Percentiles rank a stretch among this genome's conserved stretches.
phyloP scores from a whole-genome alignment of 35 echinoderm and acorn worm genomes.

The Lytechinus pictus region DNA sequence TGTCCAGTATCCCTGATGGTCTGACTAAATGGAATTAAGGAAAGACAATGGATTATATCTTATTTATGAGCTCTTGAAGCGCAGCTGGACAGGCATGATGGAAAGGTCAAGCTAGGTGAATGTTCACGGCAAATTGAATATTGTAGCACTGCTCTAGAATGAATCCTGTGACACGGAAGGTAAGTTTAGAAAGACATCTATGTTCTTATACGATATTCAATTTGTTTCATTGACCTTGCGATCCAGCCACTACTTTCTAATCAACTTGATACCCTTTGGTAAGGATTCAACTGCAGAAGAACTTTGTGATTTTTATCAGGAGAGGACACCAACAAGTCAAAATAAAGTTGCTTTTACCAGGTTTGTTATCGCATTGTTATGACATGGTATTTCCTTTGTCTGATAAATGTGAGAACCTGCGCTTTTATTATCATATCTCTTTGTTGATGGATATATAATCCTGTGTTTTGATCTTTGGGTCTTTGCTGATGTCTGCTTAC shows the following conservation, averaged over 20 bases:
- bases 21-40: background rate
- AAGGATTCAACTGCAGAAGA: background rate
- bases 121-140: background rate
- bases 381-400: background rate
- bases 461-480: background rate
- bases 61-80: too few species aligned
- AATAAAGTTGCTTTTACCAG: background rate
- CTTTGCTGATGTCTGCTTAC: background rate
- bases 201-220: background rate
- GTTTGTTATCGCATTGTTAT: background rate
- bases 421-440: conserved; percentile 5
- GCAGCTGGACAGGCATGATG: background rate
- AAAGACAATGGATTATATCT: background rate
- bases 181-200: background rate
- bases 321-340: background rate
- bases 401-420: background rate
- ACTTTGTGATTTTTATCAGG: background rate
- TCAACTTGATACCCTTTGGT: background rate
- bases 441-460: background rate
- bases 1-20: background rate
- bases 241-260: background rate
- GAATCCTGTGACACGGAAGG: background rate
- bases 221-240: background rate
- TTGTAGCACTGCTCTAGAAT: background rate
- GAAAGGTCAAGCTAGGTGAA: background rate